Evolutionary conservation across 2,888 invertebrate genomes (phyloP).

Genomic region (Salticus scenicus): DNA sequence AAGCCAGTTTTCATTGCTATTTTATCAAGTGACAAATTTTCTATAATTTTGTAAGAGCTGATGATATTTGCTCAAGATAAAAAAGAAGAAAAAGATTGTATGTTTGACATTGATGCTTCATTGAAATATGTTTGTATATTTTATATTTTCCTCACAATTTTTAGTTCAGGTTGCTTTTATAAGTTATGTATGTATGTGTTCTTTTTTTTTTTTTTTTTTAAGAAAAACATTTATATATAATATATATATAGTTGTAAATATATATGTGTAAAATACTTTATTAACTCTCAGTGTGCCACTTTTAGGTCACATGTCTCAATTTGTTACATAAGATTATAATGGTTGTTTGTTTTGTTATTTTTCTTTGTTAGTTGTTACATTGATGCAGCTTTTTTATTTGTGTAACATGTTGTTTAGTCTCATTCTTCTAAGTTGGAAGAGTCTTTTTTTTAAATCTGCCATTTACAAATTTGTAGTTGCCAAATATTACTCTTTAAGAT

Average conservation of each 20-base stretch:
- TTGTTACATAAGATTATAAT: not conserved
- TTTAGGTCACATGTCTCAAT: not conserved
- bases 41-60: too few relatives aligned
- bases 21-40: too few relatives aligned
- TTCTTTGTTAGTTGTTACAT: slow-evolving; percentile 7
- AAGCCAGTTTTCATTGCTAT: too few relatives aligned
- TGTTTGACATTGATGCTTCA: too few relatives aligned
- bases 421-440: not conserved
- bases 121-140: too few relatives aligned
- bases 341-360: slow-evolving; percentile 8
- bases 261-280: slow-evolving; percentile 15
- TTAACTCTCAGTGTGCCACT: not conserved
- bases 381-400: slow-evolving; percentile 1
- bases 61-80: too few relatives aligned
- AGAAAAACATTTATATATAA: not conserved
- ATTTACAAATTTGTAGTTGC: not conserved
- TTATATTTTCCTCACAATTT: too few relatives aligned
- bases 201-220: too few relatives aligned
- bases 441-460: not conserved
- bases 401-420: not conserved
- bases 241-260: slow-evolving; percentile 11
- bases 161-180: not conserved
- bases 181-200: not conserved
- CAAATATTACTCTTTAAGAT: not conserved
- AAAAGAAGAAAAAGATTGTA: too few relatives aligned